Evolutionary conservation across 2,797 vertebrate species (phyloP).

Genomic region (Ispidina lecontei): DNA sequence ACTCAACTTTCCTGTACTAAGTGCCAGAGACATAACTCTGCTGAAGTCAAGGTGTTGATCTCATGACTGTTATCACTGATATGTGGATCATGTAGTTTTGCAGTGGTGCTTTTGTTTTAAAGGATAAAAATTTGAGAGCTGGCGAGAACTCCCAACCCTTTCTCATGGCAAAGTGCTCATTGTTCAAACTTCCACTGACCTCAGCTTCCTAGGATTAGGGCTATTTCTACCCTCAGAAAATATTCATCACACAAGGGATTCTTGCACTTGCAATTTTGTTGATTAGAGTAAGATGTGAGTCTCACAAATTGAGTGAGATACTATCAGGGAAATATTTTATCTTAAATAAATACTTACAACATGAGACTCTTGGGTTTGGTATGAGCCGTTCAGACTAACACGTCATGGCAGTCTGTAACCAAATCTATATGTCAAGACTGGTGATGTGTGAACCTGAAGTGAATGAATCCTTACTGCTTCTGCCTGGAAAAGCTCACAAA

Average conservation of each 20-base stretch:
- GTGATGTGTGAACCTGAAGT: not conserved
- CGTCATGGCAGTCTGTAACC: not conserved
- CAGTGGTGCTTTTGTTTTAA: not conserved
- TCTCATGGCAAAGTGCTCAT: not conserved
- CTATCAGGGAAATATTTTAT: slow-evolving; percentile 44
- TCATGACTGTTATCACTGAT: not conserved
- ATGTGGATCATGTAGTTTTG: not conserved
- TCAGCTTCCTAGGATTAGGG: slow-evolving; percentile 24
- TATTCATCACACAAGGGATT: not conserved
- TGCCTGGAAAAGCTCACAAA: slow-evolving; percentile 10
- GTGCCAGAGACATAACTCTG: not conserved
- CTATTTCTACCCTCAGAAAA: slow-evolving; percentile 10
- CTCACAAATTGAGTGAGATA: not conserved
- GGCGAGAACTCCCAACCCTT: not conserved
- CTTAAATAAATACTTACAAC: slow-evolving; percentile 22
- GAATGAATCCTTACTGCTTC: not conserved
- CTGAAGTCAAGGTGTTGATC: not conserved
- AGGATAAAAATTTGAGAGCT: not conserved
- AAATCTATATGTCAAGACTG: not conserved
- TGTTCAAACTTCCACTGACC: slow-evolving; percentile 17
- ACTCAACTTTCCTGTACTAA: not conserved
- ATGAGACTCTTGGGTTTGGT: not conserved
- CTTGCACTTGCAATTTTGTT: accelerated
- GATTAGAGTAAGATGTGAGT: not conserved
- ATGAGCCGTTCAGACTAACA: not conserved